Evolutionary conservation across 2,888 invertebrate species (phyloP).

Genomic region (Eupithecia vulgata): DNA sequence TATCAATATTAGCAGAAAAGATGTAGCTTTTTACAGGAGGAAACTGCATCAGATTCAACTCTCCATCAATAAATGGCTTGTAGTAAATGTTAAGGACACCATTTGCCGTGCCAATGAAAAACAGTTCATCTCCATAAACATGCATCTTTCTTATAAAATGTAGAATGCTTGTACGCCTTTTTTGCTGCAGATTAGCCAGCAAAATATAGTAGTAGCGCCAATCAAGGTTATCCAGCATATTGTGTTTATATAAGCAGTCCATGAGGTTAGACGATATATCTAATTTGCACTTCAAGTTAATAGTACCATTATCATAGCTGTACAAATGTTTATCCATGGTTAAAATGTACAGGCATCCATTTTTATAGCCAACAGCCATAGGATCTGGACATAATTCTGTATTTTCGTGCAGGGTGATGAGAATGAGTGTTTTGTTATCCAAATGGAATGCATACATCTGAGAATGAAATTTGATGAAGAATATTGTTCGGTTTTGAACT

Average conservation of each 20-base stretch:
- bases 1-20: constrained; percentile 63
- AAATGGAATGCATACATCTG: constrained; percentile 15
- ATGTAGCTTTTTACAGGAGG: constrained; percentile 66
- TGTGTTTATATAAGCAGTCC: constrained; percentile 47
- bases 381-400: background rate
- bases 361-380: constrained; percentile 4
- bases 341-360: constrained; percentile 19
- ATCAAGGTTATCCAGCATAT: constrained; percentile 66
- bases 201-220: constrained; percentile 69
- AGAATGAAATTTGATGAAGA: constrained; percentile 10
- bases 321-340: constrained; percentile 21
- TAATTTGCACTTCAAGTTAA: constrained; percentile 3
- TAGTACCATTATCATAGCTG: constrained; percentile 5
- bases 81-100: constrained; percentile 69
- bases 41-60: constrained; percentile 62
- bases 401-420: constrained; percentile 4
- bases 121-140: constrained; percentile 62
- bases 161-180: constrained; percentile 59
- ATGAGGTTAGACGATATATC: constrained; percentile 25
- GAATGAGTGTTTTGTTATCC: constrained; percentile 1
- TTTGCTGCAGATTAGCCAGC: constrained; percentile 58
- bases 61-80: constrained; percentile 56
- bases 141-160: constrained; percentile 60
- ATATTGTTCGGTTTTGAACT: constrained; percentile 21
- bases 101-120: constrained; percentile 68